Evolutionary conservation across 1,140 invertebrate genomes (phyloP).

Genomic region (Coboldia fuscipes): DNA sequence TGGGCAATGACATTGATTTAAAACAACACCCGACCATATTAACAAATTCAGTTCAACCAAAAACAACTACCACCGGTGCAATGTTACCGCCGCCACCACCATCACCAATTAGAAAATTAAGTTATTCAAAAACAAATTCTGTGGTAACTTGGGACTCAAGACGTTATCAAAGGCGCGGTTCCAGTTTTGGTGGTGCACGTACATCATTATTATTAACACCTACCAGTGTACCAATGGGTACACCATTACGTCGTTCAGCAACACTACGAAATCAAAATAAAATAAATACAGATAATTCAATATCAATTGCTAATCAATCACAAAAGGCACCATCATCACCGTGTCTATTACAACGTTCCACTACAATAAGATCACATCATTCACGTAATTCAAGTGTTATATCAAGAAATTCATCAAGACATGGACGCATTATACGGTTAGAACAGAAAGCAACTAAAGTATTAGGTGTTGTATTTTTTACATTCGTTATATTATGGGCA

Average conservation of each 20-base stretch:
- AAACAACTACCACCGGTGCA: neutral
- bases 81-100: conserved; percentile 10
- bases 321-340: conserved; percentile 22
- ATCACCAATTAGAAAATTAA: conserved; percentile 12
- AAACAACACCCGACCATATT: neutral
- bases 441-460: conserved; percentile 93
- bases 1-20: neutral
- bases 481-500: conserved; percentile 82
- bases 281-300: conserved; percentile 3
- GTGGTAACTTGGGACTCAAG: conserved; percentile 39
- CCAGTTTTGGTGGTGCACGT: conserved; percentile 33
- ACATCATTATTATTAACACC: conserved; percentile 23
- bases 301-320: conserved; percentile 9
- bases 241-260: conserved; percentile 28
- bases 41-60: neutral
- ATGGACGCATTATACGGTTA: conserved; percentile 55
- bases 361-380: conserved; percentile 34
- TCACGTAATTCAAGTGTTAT: conserved; percentile 57
- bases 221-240: conserved; percentile 18
- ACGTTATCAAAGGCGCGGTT: conserved; percentile 24
- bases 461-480: conserved; percentile 78
- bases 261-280: conserved; percentile 28
- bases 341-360: conserved; percentile 20
- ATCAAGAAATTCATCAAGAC: conserved; percentile 52
- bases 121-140: conserved; percentile 18